Conservation (phyloP, 2,888 invertebrate genomes). For the Bibio marci region DNA sequence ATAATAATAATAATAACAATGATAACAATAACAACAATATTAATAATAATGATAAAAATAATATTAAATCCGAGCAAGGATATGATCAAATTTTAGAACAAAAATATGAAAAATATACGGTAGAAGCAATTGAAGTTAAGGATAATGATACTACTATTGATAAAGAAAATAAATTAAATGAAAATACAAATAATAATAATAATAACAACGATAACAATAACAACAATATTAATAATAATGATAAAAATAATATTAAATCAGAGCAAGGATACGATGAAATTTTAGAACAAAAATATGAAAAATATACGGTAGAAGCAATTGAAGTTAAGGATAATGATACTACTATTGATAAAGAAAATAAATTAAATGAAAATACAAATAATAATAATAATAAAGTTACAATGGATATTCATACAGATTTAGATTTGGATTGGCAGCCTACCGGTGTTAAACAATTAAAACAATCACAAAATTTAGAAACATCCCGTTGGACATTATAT, state of each 20-base stretch:
- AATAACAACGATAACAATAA: no score
- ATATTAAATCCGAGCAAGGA: no score
- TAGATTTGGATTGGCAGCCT: neutral
- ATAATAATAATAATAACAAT: no score
- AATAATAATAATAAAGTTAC: neutral
- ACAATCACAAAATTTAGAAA: conserved; percentile 14
- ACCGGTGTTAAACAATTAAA: neutral
- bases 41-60: no score
- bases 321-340: neutral
- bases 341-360: neutral
- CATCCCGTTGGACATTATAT: conserved; percentile 48
- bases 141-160: neutral
- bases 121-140: conserved; percentile 1
- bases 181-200: no score
- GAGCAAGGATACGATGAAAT: no score
- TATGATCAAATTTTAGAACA: neutral
- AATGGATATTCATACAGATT: neutral
- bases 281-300: no score
- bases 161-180: neutral
- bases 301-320: neutral
- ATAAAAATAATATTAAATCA: no score
- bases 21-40: no score
- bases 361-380: neutral
- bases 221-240: no score
- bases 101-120: conserved; percentile 4